These are phyloP conservation scores for Plotosus lineatus DNA, from an alignment of 2,113 vertebrate species.

Conservation along the genomic window DNA sequence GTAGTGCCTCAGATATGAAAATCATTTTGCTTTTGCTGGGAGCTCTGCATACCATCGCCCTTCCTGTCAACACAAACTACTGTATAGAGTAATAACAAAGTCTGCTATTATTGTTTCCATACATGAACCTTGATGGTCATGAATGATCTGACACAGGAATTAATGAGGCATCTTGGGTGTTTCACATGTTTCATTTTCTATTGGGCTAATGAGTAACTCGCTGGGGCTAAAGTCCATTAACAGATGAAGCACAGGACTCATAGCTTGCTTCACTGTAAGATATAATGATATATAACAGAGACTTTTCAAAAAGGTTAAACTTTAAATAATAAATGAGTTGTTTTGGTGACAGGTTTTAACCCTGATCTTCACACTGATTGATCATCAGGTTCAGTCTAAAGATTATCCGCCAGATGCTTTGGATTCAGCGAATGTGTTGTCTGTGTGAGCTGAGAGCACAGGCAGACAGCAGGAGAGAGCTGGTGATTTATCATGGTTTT, in stretches of 20 bases:
- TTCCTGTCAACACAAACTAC: not conserved
- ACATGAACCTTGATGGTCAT: conserved; percentile 15
- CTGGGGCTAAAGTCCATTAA: conserved; percentile 58
- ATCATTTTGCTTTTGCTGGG: conserved; percentile 26
- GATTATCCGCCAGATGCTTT: not conserved
- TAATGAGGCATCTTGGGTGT: conserved; percentile 29
- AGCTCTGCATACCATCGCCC: not conserved
- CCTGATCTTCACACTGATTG: not conserved
- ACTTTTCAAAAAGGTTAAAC: not conserved
- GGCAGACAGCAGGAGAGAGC: not conserved
- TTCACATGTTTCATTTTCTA: conserved; percentile 44
- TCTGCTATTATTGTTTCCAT: conserved; percentile 24
- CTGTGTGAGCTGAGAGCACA: not conserved
- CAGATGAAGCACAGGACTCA: conserved; percentile 27
- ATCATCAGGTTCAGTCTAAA: not conserved
- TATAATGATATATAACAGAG: not conserved
- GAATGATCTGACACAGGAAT: conserved; percentile 18
- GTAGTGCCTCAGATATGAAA: conserved; percentile 12
- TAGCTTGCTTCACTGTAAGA: not conserved
- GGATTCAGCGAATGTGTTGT: no score
- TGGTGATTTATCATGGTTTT: not conserved
- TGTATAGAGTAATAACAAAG: no score
- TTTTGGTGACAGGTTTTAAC: not conserved
- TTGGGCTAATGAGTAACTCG: conserved; percentile 53
- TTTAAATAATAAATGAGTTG: not conserved